A percentile compares a stretch with the other conserved stretches of the same genome.
phyloP scores from a whole-genome alignment of 2,888 invertebrate species.

The Synanthedon myopaeformis region DNA sequence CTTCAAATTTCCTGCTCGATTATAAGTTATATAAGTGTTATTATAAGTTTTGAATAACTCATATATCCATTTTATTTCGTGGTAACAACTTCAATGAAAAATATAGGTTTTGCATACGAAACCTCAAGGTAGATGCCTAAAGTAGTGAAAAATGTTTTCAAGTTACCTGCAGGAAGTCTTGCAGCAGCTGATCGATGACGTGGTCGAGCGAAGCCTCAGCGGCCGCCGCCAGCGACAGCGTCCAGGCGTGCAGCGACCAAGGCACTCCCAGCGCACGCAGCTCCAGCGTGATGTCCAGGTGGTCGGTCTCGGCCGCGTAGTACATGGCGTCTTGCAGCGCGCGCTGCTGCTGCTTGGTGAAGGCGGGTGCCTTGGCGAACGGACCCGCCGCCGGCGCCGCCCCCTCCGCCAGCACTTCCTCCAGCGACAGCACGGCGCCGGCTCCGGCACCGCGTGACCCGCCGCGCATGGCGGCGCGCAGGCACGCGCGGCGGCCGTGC shows the following conservation, averaged over 20 bases:
- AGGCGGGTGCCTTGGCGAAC: conserved; percentile 38
- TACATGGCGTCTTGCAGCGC: conserved; percentile 94
- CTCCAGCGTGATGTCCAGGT: conserved; percentile 90
- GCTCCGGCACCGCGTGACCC: conserved; percentile 71
- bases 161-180: conserved; percentile 83
- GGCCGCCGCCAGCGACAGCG: conserved; percentile 87
- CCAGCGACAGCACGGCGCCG: conserved; percentile 82
- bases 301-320: conserved; percentile 91
- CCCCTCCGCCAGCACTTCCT: conserved; percentile 92
- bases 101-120: no score
- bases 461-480: conserved; percentile 77
- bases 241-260: conserved; percentile 95
- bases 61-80: no score
- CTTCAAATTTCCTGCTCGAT: no score
- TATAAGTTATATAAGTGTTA: no score
- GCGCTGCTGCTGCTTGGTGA: conserved; percentile 86
- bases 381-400: conserved; percentile 40
- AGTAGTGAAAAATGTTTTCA: not conserved
- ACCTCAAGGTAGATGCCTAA: no score
- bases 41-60: no score
- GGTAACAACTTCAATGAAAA: not conserved
- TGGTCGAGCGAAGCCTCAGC: conserved; percentile 86
- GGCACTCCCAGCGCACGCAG: conserved; percentile 86
- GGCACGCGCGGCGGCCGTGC: conserved; percentile 83
- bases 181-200: conserved; percentile 87